Conservation (phyloP, 2,888 invertebrate species). For the Hypomecis punctinalis region DNA sequence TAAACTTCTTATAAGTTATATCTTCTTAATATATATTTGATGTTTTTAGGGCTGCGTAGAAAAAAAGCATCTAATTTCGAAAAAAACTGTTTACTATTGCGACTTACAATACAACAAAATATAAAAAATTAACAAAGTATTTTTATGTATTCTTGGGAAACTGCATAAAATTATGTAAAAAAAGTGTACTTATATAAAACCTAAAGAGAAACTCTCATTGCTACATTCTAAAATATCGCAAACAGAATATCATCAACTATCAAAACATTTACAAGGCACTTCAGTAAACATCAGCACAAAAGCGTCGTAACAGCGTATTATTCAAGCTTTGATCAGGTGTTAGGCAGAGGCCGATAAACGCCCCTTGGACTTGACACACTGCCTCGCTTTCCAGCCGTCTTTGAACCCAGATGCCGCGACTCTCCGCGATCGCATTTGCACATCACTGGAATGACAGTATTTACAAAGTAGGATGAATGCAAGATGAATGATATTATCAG, state of each 20-base stretch:
- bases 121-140: too few species aligned
- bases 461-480: too few species aligned
- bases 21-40: too few species aligned
- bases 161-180: too few species aligned
- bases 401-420: conserved; percentile 33
- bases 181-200: too few species aligned
- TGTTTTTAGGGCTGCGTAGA: too few species aligned
- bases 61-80: too few species aligned
- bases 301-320: conserved; percentile 31
- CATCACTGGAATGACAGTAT: conserved; percentile 21
- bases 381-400: conserved; percentile 78
- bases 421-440: conserved; percentile 40
- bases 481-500: too few species aligned
- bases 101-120: too few species aligned
- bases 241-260: conserved; percentile 11
- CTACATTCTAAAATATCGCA: conserved; percentile 27
- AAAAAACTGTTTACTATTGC: too few species aligned
- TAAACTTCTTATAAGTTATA: too few species aligned
- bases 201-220: not conserved
- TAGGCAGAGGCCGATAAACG: conserved; percentile 51
- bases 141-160: too few species aligned
- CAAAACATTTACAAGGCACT: conserved; percentile 5
- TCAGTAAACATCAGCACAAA: conserved; percentile 40
- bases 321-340: conserved; percentile 60
- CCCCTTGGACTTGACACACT: conserved; percentile 74